Evolutionary conservation across 2,797 vertebrate genomes (phyloP).

Genomic region (Typhlichthys eigenmanni): DNA sequence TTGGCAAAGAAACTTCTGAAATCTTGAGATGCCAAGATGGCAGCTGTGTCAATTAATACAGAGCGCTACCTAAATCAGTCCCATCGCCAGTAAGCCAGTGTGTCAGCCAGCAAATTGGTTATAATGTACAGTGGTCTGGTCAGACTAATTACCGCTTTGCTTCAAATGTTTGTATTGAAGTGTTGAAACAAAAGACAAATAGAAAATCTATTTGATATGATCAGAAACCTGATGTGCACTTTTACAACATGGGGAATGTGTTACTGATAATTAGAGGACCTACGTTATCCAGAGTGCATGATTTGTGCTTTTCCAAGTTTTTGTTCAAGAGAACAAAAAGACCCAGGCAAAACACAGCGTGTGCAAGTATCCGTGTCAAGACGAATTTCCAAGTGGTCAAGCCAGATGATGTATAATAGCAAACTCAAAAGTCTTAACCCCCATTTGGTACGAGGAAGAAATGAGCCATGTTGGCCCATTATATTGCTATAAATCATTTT

Average conservation of each 20-base stretch:
- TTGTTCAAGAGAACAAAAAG: slow-evolving; percentile 40
- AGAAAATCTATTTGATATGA: slow-evolving; percentile 31
- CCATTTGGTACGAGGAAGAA: slow-evolving; percentile 92
- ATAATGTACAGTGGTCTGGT: slow-evolving; percentile 44
- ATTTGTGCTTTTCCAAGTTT: slow-evolving; percentile 34
- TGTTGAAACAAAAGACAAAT: slow-evolving; percentile 36
- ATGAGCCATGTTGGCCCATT: slow-evolving; percentile 99
- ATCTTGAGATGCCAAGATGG: slow-evolving; percentile 60
- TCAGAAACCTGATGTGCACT: slow-evolving; percentile 34
- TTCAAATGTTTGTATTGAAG: slow-evolving; percentile 39
- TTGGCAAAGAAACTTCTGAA: slow-evolving; percentile 68
- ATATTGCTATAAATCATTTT: slow-evolving; percentile 96
- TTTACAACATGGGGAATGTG: slow-evolving; percentile 20
- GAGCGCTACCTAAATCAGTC: slow-evolving; percentile 59
- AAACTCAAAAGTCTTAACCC: slow-evolving; percentile 90
- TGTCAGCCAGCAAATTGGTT: slow-evolving; percentile 60
- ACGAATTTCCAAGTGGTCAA: slow-evolving; percentile 89
- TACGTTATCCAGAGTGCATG: slow-evolving; percentile 38
- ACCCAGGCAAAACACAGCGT: slow-evolving; percentile 46
- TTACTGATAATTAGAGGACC: slow-evolving; percentile 35
- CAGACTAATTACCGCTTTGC: slow-evolving; percentile 47
- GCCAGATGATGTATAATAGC: slow-evolving; percentile 88
- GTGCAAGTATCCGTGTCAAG: slow-evolving; percentile 77
- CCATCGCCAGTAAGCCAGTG: slow-evolving; percentile 54
- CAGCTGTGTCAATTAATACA: slow-evolving; percentile 64